phyloP scores from a whole-genome alignment of 2,797 vertebrate genomes.

The Pelochelys cantorii region DNA sequence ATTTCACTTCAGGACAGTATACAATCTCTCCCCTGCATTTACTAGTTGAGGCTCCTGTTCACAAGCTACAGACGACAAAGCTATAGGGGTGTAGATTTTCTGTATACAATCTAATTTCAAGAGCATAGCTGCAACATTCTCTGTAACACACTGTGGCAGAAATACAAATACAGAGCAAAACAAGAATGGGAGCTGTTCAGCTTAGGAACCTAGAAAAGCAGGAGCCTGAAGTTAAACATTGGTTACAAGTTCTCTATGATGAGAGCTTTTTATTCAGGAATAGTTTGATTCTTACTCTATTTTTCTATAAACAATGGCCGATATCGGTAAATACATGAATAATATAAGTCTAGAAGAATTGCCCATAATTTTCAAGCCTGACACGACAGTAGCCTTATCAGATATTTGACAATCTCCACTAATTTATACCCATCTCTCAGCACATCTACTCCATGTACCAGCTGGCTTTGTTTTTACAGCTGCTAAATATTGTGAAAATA shows the following conservation, averaged over 20 bases:
- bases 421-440: neutral
- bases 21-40: neutral
- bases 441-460: neutral
- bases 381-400: neutral
- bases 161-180: constrained; percentile 1
- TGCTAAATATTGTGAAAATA: constrained; percentile 23
- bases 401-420: neutral
- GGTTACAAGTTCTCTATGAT: neutral
- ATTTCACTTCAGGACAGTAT: neutral
- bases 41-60: neutral
- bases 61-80: neutral
- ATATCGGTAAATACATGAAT: neutral
- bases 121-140: neutral
- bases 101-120: neutral
- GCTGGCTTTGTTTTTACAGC: constrained; percentile 27
- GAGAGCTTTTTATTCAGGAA: neutral
- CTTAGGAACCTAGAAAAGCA: neutral
- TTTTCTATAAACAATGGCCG: neutral
- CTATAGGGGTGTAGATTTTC: neutral
- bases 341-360: neutral
- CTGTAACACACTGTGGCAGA: neutral
- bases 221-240: neutral
- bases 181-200: accelerated
- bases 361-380: neutral
- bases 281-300: neutral